phyloP scores from a whole-genome alignment of 2,797 vertebrate genomes.

The Gymnodraco acuticeps region DNA sequence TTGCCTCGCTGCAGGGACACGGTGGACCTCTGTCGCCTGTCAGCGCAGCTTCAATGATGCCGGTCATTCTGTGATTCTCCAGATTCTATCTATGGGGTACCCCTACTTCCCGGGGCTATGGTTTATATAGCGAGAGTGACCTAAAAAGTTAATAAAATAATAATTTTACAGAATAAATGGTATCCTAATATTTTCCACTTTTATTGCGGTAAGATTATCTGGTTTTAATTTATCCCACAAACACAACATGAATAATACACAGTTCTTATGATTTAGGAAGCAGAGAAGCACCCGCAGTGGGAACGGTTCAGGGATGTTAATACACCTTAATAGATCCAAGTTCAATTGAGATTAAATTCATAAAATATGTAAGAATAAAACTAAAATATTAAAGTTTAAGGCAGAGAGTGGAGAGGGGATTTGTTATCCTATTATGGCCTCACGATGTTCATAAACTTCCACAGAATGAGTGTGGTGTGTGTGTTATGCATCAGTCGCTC shows the following conservation, averaged over 20 bases:
- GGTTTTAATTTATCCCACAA: not conserved
- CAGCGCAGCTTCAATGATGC: too few relatives aligned
- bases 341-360: slow-evolving; percentile 55
- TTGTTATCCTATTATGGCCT: slow-evolving; percentile 36
- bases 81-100: too few relatives aligned
- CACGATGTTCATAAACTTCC: slow-evolving; percentile 11
- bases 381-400: slow-evolving; percentile 66
- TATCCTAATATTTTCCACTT: not conserved
- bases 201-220: not conserved
- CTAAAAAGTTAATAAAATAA: slow-evolving; percentile 18
- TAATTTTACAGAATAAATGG: not conserved
- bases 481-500: not conserved
- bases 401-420: slow-evolving; percentile 23
- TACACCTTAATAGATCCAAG: slow-evolving; percentile 52
- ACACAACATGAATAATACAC: not conserved
- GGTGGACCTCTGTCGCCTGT: too few relatives aligned
- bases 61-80: too few relatives aligned
- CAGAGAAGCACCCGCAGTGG: not conserved
- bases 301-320: slow-evolving; percentile 34
- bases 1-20: too few relatives aligned
- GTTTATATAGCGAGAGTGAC: slow-evolving; percentile 5
- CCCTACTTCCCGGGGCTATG: not conserved
- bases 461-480: not conserved
- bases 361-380: slow-evolving; percentile 58
- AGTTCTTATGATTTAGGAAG: not conserved